These are phyloP conservation scores for Poeciliopsis presidionis DNA, from an alignment of 2,797 vertebrate genomes.

Conservation along the genomic window DNA sequence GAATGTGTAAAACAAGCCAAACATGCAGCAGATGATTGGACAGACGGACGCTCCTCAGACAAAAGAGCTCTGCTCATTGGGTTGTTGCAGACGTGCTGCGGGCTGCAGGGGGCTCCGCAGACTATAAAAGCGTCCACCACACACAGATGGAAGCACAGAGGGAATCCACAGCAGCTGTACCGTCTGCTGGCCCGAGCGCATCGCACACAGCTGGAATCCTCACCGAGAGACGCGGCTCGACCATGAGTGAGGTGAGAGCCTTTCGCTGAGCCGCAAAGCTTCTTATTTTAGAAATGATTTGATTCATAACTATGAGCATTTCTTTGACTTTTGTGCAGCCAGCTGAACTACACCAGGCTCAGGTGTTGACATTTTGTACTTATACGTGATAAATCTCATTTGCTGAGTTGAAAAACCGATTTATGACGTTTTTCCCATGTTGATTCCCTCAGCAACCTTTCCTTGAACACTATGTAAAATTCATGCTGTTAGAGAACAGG, in stretches of 20 bases:
- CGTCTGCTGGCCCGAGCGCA: slow-evolving; percentile 18
- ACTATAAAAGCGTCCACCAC: slow-evolving; percentile 71
- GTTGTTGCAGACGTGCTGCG: slow-evolving; percentile 52
- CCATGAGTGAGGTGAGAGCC: slow-evolving; percentile 82
- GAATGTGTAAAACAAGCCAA: neutral
- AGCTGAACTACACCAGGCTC: neutral
- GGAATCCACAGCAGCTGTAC: neutral
- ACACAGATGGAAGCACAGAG: slow-evolving; percentile 35
- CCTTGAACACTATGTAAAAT: neutral
- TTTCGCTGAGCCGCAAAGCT: neutral
- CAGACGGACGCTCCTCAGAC: slow-evolving; percentile 12
- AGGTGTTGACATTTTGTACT: neutral
- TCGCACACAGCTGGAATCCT: slow-evolving; percentile 27
- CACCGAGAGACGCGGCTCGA: slow-evolving; percentile 36
- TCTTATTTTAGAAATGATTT: neutral
- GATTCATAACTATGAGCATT: neutral
- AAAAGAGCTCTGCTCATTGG: slow-evolving; percentile 67
- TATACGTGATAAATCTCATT: neutral
- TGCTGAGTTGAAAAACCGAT: neutral
- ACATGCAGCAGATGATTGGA: neutral
- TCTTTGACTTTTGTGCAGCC: neutral
- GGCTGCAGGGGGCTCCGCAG: slow-evolving; percentile 42
- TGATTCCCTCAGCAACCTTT: neutral
- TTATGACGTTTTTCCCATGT: neutral
- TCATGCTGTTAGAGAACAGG: neutral